Conservation (phyloP, 2,797 vertebrate genomes). For the Glossophaga mutica region DNA sequence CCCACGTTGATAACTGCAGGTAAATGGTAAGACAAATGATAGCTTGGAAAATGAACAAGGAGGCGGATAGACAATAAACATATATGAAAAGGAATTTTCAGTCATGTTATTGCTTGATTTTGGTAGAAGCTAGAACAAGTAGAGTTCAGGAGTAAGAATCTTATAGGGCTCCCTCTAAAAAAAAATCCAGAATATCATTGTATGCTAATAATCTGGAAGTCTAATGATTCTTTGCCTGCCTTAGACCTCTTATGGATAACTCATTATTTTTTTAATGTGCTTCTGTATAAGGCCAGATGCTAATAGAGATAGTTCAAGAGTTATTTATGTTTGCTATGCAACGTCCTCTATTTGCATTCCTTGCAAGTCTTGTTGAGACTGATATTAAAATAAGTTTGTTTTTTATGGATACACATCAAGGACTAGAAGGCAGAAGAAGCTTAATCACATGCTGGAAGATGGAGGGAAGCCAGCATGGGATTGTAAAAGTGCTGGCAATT, state of each 20-base stretch:
- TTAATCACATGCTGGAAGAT: conserved; percentile 55
- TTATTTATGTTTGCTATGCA: conserved; percentile 38
- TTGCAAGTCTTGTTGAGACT: conserved; percentile 57
- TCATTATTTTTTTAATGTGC: not conserved
- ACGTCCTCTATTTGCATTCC: conserved; percentile 54
- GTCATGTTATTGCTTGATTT: not conserved
- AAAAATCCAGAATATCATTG: not conserved
- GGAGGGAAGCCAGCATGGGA: conserved; percentile 51
- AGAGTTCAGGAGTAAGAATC: not conserved
- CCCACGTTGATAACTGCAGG: not conserved
- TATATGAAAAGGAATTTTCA: not conserved
- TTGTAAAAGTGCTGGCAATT: conserved; percentile 66
- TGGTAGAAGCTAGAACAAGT: not conserved
- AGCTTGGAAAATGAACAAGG: not conserved
- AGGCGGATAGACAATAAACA: not conserved
- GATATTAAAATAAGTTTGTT: conserved; percentile 68
- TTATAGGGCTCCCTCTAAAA: not conserved
- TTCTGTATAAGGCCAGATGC: conserved; percentile 23
- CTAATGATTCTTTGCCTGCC: not conserved
- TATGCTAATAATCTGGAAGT: not conserved
- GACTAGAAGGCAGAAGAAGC: conserved; percentile 17
- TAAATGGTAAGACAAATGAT: not conserved
- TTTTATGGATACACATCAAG: conserved; percentile 69
- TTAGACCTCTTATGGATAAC: conserved; percentile 16
- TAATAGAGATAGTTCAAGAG: conserved; percentile 28